Conservation (phyloP, 2,113 vertebrate species). For the Cyprichromis sp. region DNA sequence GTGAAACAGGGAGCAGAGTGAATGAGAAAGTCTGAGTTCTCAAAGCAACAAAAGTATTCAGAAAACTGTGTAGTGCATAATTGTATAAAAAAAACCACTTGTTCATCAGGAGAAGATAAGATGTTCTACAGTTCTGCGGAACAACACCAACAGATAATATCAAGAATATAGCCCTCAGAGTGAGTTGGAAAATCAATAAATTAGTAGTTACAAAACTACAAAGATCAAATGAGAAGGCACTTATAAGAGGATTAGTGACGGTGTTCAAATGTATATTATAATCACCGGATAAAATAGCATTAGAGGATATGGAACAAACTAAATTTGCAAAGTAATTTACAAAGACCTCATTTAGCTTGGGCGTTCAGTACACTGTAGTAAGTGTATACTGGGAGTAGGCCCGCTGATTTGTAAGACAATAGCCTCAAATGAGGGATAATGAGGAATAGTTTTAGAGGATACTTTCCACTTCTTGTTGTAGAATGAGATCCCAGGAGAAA, state of each 20-base stretch:
- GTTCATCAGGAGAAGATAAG: neutral
- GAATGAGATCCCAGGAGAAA: neutral
- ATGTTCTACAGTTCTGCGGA: neutral
- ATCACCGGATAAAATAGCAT: neutral
- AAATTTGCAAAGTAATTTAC: neutral
- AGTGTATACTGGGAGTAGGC: neutral
- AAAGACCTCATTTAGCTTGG: neutral
- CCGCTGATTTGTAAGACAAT: neutral
- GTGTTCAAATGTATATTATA: accelerated
- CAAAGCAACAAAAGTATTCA: neutral
- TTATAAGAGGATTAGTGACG: neutral
- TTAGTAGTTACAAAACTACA: neutral
- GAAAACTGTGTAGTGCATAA: neutral
- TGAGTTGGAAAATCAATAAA: neutral
- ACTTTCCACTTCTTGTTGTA: neutral
- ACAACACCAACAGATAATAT: neutral
- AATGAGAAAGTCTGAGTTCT: neutral
- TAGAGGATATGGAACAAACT: neutral
- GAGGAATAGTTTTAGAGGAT: neutral
- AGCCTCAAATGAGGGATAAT: neutral
- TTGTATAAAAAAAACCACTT: neutral
- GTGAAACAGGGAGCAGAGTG: neutral
- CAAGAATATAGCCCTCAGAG: neutral
- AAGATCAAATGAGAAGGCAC: neutral
- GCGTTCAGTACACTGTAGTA: neutral